These are phyloP conservation scores for Periphyllus acericola DNA, from an alignment of 2,888 invertebrate species.

Conservation along the genomic window DNA sequence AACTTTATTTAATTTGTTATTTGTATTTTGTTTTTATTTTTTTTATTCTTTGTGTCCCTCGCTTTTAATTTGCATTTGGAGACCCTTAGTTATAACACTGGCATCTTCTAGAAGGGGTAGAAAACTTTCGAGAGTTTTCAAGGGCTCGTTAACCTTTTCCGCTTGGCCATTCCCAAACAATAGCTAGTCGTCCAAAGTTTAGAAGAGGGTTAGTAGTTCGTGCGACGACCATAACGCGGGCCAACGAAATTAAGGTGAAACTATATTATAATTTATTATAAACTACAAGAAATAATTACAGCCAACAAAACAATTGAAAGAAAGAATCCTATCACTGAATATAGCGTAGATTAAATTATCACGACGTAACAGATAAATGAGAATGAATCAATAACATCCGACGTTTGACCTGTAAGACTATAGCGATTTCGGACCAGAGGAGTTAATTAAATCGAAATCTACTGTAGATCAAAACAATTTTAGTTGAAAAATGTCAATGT, in stretches of 20 bases:
- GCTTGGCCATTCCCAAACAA: conserved; percentile 47
- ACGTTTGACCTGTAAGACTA: too few relatives aligned
- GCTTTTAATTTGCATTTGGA: conserved; percentile 43
- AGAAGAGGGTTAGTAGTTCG: neutral
- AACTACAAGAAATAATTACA: conserved; percentile 16
- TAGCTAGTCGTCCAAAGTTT: conserved; percentile 54
- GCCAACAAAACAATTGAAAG: neutral
- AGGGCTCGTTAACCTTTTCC: conserved; percentile 55
- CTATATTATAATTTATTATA: conserved; percentile 21
- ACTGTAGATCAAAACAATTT: too few relatives aligned
- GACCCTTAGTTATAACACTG: conserved; percentile 47
- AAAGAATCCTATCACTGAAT: neutral
- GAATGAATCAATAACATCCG: neutral
- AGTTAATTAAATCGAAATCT: too few relatives aligned
- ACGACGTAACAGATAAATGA: neutral
- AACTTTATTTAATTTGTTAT: conserved; percentile 17
- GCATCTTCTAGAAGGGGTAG: conserved; percentile 18
- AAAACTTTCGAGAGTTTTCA: conserved; percentile 52
- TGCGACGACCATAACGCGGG: neutral
- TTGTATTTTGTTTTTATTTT: neutral
- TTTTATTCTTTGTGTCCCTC: neutral
- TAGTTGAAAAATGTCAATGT: too few relatives aligned
- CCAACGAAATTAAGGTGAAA: conserved; percentile 28
- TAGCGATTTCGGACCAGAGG: too few relatives aligned
- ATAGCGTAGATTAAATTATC: neutral